Evolutionary conservation across 2,888 invertebrate genomes (phyloP).

Genomic region (Ophion costatus): DNA sequence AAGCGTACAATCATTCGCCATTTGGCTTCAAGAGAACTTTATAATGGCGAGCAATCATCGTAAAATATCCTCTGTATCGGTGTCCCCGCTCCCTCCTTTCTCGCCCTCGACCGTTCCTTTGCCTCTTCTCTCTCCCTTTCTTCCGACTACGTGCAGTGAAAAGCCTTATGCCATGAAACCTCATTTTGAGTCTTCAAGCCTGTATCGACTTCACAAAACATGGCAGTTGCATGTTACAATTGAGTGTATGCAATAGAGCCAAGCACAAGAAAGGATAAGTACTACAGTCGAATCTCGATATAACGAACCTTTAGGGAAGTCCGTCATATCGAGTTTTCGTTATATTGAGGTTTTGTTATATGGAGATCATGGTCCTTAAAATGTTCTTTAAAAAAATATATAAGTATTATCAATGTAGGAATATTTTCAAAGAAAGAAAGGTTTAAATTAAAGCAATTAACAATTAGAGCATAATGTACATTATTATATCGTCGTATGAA

Average conservation of each 20-base stretch:
- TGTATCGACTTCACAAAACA: slow-evolving; percentile 6
- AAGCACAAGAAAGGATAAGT: background rate
- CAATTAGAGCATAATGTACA: too few relatives aligned
- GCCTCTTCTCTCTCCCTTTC: background rate
- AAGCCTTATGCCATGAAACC: background rate
- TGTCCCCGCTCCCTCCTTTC: slow-evolving; percentile 11
- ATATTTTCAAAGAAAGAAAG: too few relatives aligned
- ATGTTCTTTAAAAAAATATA: too few relatives aligned
- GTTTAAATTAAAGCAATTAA: too few relatives aligned
- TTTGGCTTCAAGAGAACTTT: slow-evolving; percentile 68
- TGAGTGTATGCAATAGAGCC: background rate
- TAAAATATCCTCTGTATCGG: slow-evolving; percentile 71
- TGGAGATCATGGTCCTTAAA: too few relatives aligned
- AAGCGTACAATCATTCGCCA: slow-evolving; percentile 45
- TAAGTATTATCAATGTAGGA: too few relatives aligned
- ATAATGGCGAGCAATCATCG: slow-evolving; percentile 73
- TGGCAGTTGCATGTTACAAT: background rate
- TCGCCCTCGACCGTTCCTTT: background rate
- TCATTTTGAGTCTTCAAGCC: background rate
- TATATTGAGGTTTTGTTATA: too few relatives aligned
- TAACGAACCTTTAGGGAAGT: too few relatives aligned
- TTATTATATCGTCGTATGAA: too few relatives aligned
- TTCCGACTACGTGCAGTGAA: background rate
- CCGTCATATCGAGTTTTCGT: too few relatives aligned
- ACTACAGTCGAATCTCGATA: too few relatives aligned